These are phyloP conservation scores for Therioaphis trifolii DNA, from an alignment of 2,888 invertebrate genomes.

Conservation along the genomic window DNA sequence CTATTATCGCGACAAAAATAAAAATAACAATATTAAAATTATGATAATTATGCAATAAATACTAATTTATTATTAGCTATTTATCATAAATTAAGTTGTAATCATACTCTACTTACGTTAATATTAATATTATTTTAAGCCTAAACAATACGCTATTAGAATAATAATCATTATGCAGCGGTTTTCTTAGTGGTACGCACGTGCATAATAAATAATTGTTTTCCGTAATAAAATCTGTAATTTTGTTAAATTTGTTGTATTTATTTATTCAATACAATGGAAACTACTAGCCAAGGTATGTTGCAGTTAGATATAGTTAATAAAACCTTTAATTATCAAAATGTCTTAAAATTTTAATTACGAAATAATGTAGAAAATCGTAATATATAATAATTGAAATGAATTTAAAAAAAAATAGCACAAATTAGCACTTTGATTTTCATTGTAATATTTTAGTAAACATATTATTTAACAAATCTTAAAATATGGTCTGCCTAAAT, in stretches of 20 bases:
- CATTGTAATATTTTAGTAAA: neutral
- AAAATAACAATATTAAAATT: slow-evolving; percentile 10
- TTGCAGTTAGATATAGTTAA: no score
- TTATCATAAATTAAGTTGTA: neutral
- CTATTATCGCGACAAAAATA: slow-evolving; percentile 12
- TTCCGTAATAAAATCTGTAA: no score
- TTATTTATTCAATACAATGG: no score
- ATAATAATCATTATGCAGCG: neutral
- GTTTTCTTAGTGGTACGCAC: neutral
- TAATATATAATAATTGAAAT: neutral
- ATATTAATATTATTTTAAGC: slow-evolving; percentile 3
- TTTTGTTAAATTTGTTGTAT: no score
- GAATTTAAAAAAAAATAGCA: neutral
- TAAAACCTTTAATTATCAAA: neutral
- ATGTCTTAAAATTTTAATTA: neutral
- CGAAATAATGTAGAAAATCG: neutral
- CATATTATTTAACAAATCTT: neutral
- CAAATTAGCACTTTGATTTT: neutral
- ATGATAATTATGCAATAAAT: neutral
- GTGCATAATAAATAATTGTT: no score
- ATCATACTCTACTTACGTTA: neutral
- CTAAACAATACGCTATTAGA: neutral
- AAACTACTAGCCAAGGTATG: no score
- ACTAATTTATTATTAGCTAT: slow-evolving; percentile 8
- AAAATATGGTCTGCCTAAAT: slow-evolving; percentile 20